Conservation (phyloP, 2,113 vertebrate genomes). For the Himantopus leucocephalus region DNA sequence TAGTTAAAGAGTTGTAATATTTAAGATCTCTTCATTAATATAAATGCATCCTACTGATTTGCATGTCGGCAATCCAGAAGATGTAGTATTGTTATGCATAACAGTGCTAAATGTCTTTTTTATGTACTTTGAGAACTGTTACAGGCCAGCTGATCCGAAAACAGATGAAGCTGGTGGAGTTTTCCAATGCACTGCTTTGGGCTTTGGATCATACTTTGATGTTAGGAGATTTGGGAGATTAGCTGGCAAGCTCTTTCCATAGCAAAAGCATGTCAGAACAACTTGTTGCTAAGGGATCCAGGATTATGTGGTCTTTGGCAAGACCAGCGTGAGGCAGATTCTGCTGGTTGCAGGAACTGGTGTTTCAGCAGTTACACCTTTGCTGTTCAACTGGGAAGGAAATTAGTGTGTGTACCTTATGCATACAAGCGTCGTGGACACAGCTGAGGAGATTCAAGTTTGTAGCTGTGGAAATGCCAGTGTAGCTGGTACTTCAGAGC, state of each 20-base stretch:
- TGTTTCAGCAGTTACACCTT: background rate
- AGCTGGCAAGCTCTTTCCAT: background rate
- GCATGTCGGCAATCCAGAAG: rapidly evolving
- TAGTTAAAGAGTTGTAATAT: background rate
- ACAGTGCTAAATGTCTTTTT: background rate
- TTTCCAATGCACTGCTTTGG: background rate
- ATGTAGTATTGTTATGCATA: background rate
- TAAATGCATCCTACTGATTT: background rate
- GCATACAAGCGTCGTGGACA: background rate
- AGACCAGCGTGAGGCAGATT: background rate
- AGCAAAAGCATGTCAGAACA: background rate
- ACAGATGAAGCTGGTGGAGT: background rate
- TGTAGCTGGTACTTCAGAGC: background rate
- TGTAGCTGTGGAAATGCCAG: background rate
- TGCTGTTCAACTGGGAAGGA: background rate
- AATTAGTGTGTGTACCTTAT: background rate
- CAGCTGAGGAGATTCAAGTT: background rate
- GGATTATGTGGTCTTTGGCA: background rate
- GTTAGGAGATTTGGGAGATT: background rate
- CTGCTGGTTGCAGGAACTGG: background rate
- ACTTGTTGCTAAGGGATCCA: background rate
- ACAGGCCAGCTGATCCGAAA: background rate
- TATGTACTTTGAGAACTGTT: background rate
- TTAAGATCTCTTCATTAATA: background rate
- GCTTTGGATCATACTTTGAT: background rate